Evolutionary conservation across 2,888 invertebrate genomes (phyloP).

Genomic region (Iselma pallidipennis): DNA sequence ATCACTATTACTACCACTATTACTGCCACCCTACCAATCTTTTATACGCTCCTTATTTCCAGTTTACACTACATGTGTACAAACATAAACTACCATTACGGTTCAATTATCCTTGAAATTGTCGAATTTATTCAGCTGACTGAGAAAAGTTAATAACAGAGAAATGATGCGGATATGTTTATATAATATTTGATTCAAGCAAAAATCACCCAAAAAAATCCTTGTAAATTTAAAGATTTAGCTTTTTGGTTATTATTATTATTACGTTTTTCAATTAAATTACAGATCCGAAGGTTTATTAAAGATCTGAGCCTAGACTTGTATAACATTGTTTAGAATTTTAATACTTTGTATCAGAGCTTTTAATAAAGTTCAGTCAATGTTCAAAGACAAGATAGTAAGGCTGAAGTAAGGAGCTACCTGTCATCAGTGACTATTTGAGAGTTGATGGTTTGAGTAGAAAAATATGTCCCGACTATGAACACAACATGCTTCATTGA

Average conservation of each 20-base stretch:
- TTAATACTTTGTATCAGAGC: too few relatives aligned
- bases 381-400: too few relatives aligned
- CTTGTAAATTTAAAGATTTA: too few relatives aligned
- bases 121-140: constrained; percentile 42
- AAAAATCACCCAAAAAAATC: neutral
- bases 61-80: constrained; percentile 40
- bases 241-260: too few relatives aligned
- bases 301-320: too few relatives aligned
- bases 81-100: constrained; percentile 44
- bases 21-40: neutral
- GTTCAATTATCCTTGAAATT: constrained; percentile 48
- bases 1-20: neutral
- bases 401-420: too few relatives aligned
- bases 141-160: constrained; percentile 32
- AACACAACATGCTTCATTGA: constrained; percentile 46
- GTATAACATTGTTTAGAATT: too few relatives aligned
- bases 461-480: constrained; percentile 30
- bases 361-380: neutral
- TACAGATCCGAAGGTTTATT: too few relatives aligned
- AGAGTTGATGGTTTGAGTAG: neutral
- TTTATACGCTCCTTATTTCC: constrained; percentile 16
- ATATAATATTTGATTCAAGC: constrained; percentile 1
- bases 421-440: constrained; percentile 1
- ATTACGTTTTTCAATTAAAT: neutral
- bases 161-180: constrained; percentile 25